Evolutionary conservation across 2,797 vertebrate genomes (phyloP).

Genomic region (Etheostoma nigrum): DNA sequence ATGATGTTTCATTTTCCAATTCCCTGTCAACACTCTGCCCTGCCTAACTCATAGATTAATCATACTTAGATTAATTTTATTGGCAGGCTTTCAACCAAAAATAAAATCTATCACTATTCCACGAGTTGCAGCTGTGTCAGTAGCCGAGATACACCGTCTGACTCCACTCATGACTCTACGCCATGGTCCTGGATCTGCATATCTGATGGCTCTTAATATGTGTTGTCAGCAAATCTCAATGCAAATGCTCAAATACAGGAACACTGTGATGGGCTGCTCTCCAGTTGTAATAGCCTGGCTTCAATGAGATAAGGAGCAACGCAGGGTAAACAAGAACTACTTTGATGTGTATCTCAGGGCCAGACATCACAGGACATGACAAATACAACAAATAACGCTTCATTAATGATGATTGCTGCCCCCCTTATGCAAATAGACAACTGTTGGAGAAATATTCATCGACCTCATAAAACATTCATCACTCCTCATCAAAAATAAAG

Average conservation of each 20-base stretch:
- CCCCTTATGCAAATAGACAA: conserved; percentile 58
- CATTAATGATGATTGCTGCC: conserved; percentile 56
- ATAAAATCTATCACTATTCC: conserved; percentile 38
- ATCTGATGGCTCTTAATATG: conserved; percentile 43
- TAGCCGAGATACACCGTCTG: conserved; percentile 1
- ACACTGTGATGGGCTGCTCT: conserved; percentile 6
- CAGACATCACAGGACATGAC: conserved; percentile 51
- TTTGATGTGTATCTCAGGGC: conserved; percentile 57
- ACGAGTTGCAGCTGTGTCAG: conserved; percentile 19
- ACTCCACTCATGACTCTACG: conserved; percentile 18
- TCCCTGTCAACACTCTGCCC: conserved; percentile 29
- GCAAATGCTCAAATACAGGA: conserved; percentile 16
- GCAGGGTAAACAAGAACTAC: conserved; percentile 39
- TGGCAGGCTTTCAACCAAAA: conserved; percentile 62
- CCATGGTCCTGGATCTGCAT: conserved; percentile 43
- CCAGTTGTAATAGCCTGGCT: conserved; percentile 24
- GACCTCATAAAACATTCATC: conserved; percentile 74
- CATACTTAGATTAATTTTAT: conserved; percentile 59
- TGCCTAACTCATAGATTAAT: conserved; percentile 47
- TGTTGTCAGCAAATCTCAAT: conserved; percentile 56
- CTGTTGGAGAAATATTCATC: conserved; percentile 52
- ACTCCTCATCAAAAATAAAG: conserved; percentile 57
- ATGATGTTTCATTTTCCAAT: conserved; percentile 41
- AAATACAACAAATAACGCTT: conserved; percentile 53
- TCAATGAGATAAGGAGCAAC: conserved; percentile 18